phyloP scores from a whole-genome alignment of 1,140 invertebrate genomes.

The Drosophila arizonae region DNA sequence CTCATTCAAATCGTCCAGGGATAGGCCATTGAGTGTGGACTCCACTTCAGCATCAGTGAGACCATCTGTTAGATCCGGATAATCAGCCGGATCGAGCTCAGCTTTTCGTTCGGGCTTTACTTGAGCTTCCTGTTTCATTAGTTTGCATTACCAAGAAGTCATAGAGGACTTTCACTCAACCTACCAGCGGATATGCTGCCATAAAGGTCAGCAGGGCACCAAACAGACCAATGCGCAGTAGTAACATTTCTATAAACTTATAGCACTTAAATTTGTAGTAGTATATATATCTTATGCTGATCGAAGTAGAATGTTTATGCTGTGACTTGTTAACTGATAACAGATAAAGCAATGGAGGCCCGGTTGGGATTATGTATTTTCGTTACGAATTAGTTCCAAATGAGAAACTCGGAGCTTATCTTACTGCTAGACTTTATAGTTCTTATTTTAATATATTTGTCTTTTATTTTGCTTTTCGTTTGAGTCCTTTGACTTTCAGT shows the following conservation, averaged over 20 bases:
- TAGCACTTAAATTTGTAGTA: slow-evolving; percentile 30
- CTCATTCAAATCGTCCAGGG: slow-evolving; percentile 49
- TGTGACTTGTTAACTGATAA: slow-evolving; percentile 7
- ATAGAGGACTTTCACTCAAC: background rate
- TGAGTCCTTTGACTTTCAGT: no score
- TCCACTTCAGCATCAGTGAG: slow-evolving; percentile 57
- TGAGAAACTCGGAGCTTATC: no score
- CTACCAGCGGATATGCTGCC: slow-evolving; percentile 46
- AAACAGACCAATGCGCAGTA: slow-evolving; percentile 31
- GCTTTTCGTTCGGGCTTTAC: background rate
- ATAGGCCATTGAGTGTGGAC: slow-evolving; percentile 41
- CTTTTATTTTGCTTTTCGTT: no score
- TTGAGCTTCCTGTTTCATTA: background rate
- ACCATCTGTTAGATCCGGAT: slow-evolving; percentile 60
- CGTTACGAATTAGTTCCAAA: no score
- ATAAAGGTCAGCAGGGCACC: slow-evolving; percentile 8
- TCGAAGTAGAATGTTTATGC: slow-evolving; percentile 15
- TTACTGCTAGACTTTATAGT: no score
- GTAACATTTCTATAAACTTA: slow-evolving; percentile 43
- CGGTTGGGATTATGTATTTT: no score
- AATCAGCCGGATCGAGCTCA: slow-evolving; percentile 26
- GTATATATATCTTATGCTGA: slow-evolving; percentile 4
- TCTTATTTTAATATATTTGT: no score
- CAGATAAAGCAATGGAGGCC: background rate
- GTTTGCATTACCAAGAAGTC: background rate